Evolutionary conservation across 2,888 invertebrate genomes (phyloP).

Genomic region (Ptilodon capucinus): DNA sequence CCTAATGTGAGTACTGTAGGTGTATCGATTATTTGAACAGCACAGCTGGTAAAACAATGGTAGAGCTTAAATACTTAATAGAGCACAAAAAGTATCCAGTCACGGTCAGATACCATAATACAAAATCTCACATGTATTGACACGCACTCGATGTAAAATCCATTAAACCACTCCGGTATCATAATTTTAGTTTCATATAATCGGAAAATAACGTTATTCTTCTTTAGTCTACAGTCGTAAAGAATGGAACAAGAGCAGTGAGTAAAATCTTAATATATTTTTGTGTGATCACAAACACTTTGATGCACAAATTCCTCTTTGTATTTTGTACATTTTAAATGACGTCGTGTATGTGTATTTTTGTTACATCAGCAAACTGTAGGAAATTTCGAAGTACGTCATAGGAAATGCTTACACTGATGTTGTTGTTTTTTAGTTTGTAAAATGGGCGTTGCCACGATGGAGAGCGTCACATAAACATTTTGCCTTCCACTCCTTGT

Average conservation of each 20-base stretch:
- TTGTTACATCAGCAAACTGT: neutral
- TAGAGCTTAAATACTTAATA: conserved; percentile 31
- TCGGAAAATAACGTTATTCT: conserved; percentile 53
- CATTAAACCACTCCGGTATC: conserved; percentile 6
- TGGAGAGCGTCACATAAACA: conserved; percentile 80
- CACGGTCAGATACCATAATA: conserved; percentile 26
- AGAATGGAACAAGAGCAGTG: conserved; percentile 72
- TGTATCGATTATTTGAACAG: conserved; percentile 22
- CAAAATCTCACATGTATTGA: conserved; percentile 31
- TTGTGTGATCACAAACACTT: conserved; percentile 37
- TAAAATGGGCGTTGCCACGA: conserved; percentile 78
- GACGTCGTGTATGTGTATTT: neutral
- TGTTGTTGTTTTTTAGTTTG: conserved; percentile 73
- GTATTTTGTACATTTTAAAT: neutral
- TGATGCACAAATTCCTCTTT: conserved; percentile 34
- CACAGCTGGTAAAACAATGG: conserved; percentile 31
- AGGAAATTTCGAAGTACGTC: conserved; percentile 13
- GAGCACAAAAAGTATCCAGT: conserved; percentile 25
- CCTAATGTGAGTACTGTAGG: conserved; percentile 15
- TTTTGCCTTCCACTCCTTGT: conserved; percentile 67
- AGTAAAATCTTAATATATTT: conserved; percentile 55
- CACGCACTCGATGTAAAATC: conserved; percentile 37
- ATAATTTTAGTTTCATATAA: conserved; percentile 9
- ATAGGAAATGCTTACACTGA: conserved; percentile 34
- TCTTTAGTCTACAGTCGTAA: conserved; percentile 72